Evolutionary conservation across 2,113 vertebrate species (phyloP).

Genomic region (Barnardius zonarius): DNA sequence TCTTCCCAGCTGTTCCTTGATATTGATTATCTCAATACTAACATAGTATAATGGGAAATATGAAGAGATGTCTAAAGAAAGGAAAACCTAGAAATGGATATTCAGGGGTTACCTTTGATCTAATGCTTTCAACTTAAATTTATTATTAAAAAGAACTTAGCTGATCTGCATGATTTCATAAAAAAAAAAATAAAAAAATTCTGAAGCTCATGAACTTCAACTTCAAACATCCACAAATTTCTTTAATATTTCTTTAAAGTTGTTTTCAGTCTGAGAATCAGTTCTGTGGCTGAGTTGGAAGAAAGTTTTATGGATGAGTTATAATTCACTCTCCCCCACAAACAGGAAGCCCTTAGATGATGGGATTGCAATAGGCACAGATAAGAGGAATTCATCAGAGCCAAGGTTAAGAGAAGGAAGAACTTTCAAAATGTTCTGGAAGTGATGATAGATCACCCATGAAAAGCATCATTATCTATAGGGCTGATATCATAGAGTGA

Average conservation of each 20-base stretch:
- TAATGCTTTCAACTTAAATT: neutral
- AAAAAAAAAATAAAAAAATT: neutral
- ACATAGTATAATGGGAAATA: neutral
- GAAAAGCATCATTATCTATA: neutral
- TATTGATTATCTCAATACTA: neutral
- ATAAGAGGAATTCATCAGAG: neutral
- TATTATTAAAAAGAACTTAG: neutral
- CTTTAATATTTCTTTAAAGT: slow-evolving; percentile 11
- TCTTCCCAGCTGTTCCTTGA: neutral
- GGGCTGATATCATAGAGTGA: neutral
- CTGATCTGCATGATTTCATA: neutral
- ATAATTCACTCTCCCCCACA: neutral
- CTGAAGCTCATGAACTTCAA: neutral
- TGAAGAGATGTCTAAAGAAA: neutral
- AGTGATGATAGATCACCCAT: neutral
- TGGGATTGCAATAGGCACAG: neutral
- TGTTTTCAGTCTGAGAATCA: neutral
- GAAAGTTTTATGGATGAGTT: neutral
- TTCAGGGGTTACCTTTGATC: neutral
- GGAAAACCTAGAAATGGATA: neutral
- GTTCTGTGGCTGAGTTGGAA: neutral
- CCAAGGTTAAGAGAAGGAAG: neutral
- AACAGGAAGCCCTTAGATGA: neutral
- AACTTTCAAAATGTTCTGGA: neutral
- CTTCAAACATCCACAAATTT: neutral